phyloP scores from a whole-genome alignment of 1,140 invertebrate species.

The Calephelis nemesis region DNA sequence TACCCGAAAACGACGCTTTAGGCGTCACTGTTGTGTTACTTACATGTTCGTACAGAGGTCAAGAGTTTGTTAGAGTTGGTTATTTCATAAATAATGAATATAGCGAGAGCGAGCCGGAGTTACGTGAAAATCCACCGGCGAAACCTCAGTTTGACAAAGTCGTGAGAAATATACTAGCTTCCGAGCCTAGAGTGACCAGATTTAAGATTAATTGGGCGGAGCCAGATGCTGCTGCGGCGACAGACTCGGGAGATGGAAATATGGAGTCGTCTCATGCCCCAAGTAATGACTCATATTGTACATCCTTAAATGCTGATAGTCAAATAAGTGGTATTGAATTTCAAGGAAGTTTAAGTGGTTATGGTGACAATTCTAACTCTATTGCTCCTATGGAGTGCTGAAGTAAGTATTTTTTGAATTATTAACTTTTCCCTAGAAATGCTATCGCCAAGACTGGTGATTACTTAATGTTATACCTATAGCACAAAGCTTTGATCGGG shows the following conservation, averaged over 20 bases:
- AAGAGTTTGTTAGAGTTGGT: slow-evolving; percentile 98
- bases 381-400: slow-evolving; percentile 76
- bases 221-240: slow-evolving; percentile 61
- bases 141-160: slow-evolving; percentile 97
- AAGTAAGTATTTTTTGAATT: slow-evolving; percentile 37
- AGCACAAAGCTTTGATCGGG: no score
- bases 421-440: no score
- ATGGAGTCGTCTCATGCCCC: slow-evolving; percentile 53
- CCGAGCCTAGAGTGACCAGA: slow-evolving; percentile 95
- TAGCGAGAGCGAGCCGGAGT: slow-evolving; percentile 92
- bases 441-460: no score
- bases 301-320: slow-evolving; percentile 66
- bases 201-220: slow-evolving; percentile 99
- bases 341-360: slow-evolving; percentile 67
- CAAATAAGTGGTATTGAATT: slow-evolving; percentile 72
- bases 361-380: slow-evolving; percentile 74
- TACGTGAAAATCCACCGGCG: slow-evolving; percentile 96
- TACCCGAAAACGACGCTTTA: slow-evolving; percentile 96
- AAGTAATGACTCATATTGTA: slow-evolving; percentile 66
- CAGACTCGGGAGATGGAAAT: slow-evolving; percentile 55
- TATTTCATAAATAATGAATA: slow-evolving; percentile 99
- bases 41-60: slow-evolving; percentile 94
- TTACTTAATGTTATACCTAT: no score
- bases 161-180: slow-evolving; percentile 94
- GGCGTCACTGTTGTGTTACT: slow-evolving; percentile 98